These are phyloP conservation scores for Chionodraco myersi DNA, from an alignment of 2,113 vertebrate genomes.

Conservation along the genomic window DNA sequence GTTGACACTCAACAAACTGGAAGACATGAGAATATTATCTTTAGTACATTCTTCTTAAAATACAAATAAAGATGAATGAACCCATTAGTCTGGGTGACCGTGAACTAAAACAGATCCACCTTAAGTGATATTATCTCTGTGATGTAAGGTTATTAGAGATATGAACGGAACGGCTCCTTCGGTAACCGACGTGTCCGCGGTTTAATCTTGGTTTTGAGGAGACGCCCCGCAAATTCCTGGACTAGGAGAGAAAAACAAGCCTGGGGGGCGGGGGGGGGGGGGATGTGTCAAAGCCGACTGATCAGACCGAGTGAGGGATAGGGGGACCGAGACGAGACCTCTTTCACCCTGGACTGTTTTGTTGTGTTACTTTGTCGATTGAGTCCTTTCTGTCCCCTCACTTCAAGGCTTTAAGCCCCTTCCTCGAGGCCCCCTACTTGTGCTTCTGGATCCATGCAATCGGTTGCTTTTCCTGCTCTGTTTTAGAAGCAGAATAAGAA, in stretches of 20 bases:
- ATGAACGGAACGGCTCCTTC: background rate
- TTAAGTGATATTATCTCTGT: background rate
- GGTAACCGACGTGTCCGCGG: slow-evolving; percentile 41
- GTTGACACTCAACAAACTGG: background rate
- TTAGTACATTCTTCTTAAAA: background rate
- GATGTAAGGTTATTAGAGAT: background rate
- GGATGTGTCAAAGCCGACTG: slow-evolving; percentile 34
- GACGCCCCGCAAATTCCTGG: slow-evolving; percentile 52
- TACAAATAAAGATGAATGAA: background rate
- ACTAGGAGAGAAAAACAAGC: slow-evolving; percentile 54
- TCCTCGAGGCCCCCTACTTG: background rate
- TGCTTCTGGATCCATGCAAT: slow-evolving; percentile 3
- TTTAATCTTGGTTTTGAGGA: slow-evolving; percentile 58
- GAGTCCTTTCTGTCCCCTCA: background rate
- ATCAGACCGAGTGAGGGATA: slow-evolving; percentile 39
- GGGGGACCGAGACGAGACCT: background rate
- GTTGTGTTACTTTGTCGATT: slow-evolving; percentile 5
- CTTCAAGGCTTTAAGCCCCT: slow-evolving; percentile 1
- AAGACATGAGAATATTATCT: background rate
- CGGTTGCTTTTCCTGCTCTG: background rate
- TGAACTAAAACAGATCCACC: too few relatives aligned
- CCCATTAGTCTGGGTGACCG: too few relatives aligned
- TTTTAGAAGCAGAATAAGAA: background rate
- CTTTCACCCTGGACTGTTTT: background rate
- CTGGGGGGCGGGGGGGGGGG: slow-evolving; percentile 20